Conservation (phyloP, 2,888 invertebrate genomes). For the Protophormia terraenovae region DNA sequence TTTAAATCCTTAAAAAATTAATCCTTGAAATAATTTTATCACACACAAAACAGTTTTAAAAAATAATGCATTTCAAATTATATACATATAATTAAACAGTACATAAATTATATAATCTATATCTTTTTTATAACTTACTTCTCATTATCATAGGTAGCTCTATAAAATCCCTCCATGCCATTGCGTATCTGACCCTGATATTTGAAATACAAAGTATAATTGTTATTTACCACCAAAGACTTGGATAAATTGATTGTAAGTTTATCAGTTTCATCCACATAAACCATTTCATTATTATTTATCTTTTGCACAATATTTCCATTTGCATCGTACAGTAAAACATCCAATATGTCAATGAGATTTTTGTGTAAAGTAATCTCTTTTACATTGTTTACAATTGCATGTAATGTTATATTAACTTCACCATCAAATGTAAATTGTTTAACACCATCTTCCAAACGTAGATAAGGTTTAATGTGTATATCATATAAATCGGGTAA, state of each 20-base stretch:
- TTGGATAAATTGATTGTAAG: constrained; percentile 80
- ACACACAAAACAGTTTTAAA: no score
- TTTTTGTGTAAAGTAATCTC: constrained; percentile 82
- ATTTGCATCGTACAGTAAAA: constrained; percentile 63
- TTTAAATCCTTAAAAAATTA: no score
- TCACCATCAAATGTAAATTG: constrained; percentile 74
- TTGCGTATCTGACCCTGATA: constrained; percentile 82
- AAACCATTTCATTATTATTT: constrained; percentile 63
- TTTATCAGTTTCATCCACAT: constrained; percentile 78
- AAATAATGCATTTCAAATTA: no score
- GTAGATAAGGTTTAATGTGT: constrained; percentile 82
- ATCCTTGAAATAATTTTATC: no score
- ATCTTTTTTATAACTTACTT: constrained; percentile 67
- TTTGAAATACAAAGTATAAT: constrained; percentile 81
- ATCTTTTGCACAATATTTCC: constrained; percentile 42
- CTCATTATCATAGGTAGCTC: constrained; percentile 71
- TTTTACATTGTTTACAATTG: constrained; percentile 78
- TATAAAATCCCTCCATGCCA: constrained; percentile 74
- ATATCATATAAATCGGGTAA: constrained; percentile 83
- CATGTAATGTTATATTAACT: constrained; percentile 82
- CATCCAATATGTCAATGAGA: constrained; percentile 68
- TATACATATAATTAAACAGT: not conserved
- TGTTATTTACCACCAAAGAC: constrained; percentile 75
- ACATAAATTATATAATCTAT: not conserved
- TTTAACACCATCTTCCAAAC: constrained; percentile 67